phyloP scores from a whole-genome alignment of 2,888 invertebrate genomes.

The Lomographa bimaculata region DNA sequence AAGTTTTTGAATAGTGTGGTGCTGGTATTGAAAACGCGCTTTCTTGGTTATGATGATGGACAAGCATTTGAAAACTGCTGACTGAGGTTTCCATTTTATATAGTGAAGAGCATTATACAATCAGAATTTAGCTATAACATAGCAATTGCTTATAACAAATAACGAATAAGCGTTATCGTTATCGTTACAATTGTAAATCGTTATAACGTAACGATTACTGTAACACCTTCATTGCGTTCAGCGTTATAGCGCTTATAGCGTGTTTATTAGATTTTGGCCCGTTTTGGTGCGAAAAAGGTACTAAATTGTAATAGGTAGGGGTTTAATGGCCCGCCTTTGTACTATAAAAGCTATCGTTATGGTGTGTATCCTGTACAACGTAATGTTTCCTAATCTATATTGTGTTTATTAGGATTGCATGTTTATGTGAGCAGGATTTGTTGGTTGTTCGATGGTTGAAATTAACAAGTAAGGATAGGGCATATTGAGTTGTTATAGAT shows the following conservation, averaged over 20 bases:
- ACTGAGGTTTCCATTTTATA: too few relatives aligned
- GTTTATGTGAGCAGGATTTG: not conserved
- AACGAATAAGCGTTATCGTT: constrained; percentile 46
- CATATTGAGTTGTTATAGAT: too few relatives aligned
- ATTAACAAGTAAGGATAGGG: too few relatives aligned
- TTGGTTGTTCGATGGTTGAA: too few relatives aligned
- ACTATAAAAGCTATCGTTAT: constrained; percentile 23
- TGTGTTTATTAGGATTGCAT: not conserved
- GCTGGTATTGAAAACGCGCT: too few relatives aligned
- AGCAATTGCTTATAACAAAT: constrained; percentile 35
- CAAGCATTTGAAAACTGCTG: too few relatives aligned
- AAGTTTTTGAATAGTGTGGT: too few relatives aligned
- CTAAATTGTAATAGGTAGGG: constrained; percentile 39
- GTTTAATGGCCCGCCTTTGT: constrained; percentile 42
- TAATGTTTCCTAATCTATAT: constrained; percentile 15
- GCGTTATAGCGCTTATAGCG: constrained; percentile 48
- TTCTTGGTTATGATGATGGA: too few relatives aligned
- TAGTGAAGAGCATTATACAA: too few relatives aligned
- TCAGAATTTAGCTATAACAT: constrained; percentile 34
- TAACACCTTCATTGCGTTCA: constrained; percentile 55
- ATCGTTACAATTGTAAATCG: constrained; percentile 57
- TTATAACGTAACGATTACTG: constrained; percentile 52
- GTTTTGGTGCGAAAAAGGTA: constrained; percentile 46
- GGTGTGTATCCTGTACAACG: constrained; percentile 8
- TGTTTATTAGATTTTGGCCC: constrained; percentile 65